Evolutionary conservation across 2,113 vertebrate species (phyloP), one percentile per base, ranked within the genome.

Genomic region (Chauna torquata): DNA sequence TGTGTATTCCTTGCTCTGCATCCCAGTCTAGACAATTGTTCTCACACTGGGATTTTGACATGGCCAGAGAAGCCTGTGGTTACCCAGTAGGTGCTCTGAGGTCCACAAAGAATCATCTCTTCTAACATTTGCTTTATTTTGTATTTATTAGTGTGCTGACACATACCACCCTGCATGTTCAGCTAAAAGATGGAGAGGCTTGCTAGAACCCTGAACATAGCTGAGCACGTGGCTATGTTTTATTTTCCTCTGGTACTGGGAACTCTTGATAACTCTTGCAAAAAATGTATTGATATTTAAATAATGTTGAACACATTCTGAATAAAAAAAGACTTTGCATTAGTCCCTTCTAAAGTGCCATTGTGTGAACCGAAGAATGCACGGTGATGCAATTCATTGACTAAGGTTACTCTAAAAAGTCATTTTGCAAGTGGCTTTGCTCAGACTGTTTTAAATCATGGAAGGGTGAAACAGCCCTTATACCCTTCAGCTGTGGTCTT

Each of bases 211-310:
- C 81, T 92, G 61, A 86, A 57, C 54, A 6, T 87, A 83, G 89
- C 84, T 91, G 72, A 96, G 94, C 96, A 97, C 91, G 92, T 89
- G 81, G 96, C 86, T 95, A 76, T 70, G 65, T 85, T 71, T 91
- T 65, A 34, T 87, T 94, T 94, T 36, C 61, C 58, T n/a, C 77
- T 61, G 70, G 80, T 87, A 87, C 74, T 79, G 88, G 88, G 91
- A 94, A 69, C 50, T 92, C 95, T 86, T 66, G 83, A 23, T 78
- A 70, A 91, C 84, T 92, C 70, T 89, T 66, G 95, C 92, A 78
- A 89, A 96, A 93, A 82, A 58, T 92, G 88, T 94, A 83, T 82
- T 61, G 5, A 32, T 82, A 95, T 72, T 96, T 95, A 94, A 96
- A 62, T 49, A 92, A 94, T 34, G 27, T 82, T 76, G 25, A 97